phyloP scores from a whole-genome alignment of 2,888 invertebrate species.

The Drosophila nr. perissopoda region DNA sequence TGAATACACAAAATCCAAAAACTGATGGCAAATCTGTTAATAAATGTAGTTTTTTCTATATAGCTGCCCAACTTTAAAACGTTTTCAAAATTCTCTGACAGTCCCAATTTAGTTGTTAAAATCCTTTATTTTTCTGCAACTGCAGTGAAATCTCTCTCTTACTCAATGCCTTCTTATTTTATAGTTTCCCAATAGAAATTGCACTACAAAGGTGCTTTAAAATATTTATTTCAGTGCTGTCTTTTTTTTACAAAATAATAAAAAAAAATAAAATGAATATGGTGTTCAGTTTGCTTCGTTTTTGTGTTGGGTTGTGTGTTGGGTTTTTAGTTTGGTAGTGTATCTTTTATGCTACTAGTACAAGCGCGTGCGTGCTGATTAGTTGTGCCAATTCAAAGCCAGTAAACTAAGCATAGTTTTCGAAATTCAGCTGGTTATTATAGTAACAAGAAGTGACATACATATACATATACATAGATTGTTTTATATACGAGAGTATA shows the following conservation, averaged over 20 bases:
- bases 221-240: slow-evolving; percentile 30
- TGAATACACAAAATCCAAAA: not conserved
- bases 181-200: slow-evolving; percentile 51
- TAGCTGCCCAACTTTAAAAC: not conserved
- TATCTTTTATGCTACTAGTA: slow-evolving; percentile 27
- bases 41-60: not conserved
- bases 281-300: slow-evolving; percentile 24
- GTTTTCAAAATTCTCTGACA: not conserved
- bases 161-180: not conserved
- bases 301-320: slow-evolving; percentile 22
- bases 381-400: slow-evolving; percentile 58
- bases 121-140: not conserved
- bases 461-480: slow-evolving; percentile 11
- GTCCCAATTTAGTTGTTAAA: too few relatives aligned
- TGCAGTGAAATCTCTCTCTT: not conserved
- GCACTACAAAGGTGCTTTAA: slow-evolving; percentile 32
- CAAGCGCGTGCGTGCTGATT: slow-evolving; percentile 57
- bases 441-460: slow-evolving; percentile 8
- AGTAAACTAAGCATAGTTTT: slow-evolving; percentile 44
- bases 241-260: not conserved
- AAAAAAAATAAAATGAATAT: not conserved
- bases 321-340: slow-evolving; percentile 25
- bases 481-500: slow-evolving; percentile 8
- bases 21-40: not conserved
- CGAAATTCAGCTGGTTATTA: slow-evolving; percentile 22